A percentile compares a stretch with the other conserved stretches of the same genome.
These are phyloP conservation scores for Megastigmus dorsalis DNA, from an alignment of 2,888 invertebrate genomes.

Conservation along the genomic window DNA sequence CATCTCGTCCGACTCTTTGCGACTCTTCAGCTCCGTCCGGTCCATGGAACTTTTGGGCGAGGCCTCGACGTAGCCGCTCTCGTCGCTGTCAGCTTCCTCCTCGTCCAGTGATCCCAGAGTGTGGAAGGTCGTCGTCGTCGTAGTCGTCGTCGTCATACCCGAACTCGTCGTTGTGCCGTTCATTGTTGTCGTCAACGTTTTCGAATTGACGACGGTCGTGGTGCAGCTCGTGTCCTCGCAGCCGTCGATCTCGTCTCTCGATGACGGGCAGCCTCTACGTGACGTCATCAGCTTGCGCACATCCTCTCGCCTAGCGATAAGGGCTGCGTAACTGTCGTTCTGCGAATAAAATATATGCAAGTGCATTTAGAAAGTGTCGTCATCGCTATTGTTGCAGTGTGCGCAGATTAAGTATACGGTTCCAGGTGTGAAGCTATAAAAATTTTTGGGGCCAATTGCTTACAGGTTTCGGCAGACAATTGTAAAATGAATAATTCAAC, in stretches of 20 bases:
- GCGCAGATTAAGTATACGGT: no score
- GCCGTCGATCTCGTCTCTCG: slow-evolving; percentile 46
- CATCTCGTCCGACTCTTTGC: slow-evolving; percentile 36
- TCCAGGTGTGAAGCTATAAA: no score
- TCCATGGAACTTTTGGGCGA: slow-evolving; percentile 66
- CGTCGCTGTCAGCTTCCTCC: slow-evolving; percentile 85
- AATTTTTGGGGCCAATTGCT: no score
- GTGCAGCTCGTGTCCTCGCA: neutral
- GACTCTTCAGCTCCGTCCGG: slow-evolving; percentile 45
- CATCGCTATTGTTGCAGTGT: no score
- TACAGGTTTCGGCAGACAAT: no score
- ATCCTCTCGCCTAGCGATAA: slow-evolving; percentile 46
- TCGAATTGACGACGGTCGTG: neutral
- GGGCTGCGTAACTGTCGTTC: slow-evolving; percentile 44
- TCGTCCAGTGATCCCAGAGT: slow-evolving; percentile 77
- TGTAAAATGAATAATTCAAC: no score
- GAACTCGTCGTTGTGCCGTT: slow-evolving; percentile 59
- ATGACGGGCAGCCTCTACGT: neutral
- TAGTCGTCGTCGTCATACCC: slow-evolving; percentile 59
- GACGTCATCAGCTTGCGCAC: slow-evolving; percentile 30
- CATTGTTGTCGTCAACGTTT: neutral
- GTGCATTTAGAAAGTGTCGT: no score
- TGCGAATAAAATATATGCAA: slow-evolving; percentile 28
- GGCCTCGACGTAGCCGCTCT: slow-evolving; percentile 91
- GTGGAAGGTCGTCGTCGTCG: slow-evolving; percentile 59